Base-by-base conservation (phyloP, 2,888 invertebrate species). In the Eupelmus urozonus region DNA sequence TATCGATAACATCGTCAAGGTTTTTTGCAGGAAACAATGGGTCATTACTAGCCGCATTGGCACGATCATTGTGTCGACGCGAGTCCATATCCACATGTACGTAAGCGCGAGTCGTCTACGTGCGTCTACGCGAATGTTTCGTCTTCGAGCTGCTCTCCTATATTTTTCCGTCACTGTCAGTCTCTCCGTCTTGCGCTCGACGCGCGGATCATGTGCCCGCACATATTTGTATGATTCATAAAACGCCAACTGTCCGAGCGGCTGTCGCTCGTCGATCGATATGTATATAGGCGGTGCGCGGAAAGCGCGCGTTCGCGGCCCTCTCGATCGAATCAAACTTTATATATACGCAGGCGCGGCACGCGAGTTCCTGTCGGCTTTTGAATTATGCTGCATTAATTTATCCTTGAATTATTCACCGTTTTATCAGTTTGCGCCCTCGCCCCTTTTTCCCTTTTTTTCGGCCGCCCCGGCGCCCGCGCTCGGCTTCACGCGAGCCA, bases 1-100 rank as follows among this genome's bases (percentile, higher is more conserved):
- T 89, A 89, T 89, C 89, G 88, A 89, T 88, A 88, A 88, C 87
- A 89, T 88, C 88, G 87, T 87, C 89, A 87, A 89, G 89, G 88
- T 83, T 88, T 88, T 88, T 87, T 85, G 86, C 86, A 84, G 87
- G 86, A 89, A 88, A 89, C 89, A 89, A 89, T 89, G 86, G 88
- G 85, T 89, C 86, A 88, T 88, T 89, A 88, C 87, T 85, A 34
- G 83, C 80, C 81, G 82, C 83, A 82, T 79, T 78, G 76, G 71
- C 80, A 75, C 79, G 78, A 78, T 79, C 66, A 78, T 74, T 76
- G 75, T 57, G n/a, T n/a, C n/a, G n/a, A n/a, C n/a, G n/a, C n/a
- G n/a, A n/a, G n/a, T n/a, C n/a, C 27, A 5, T 34, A 5, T 34
- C 3, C 9, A 34, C 9, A 34, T 34, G 9, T 34, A 34, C 34